Percentiles rank a stretch among this genome's conserved stretches.
phyloP scores from a whole-genome alignment of 1,140 invertebrate species.

The Tyrophagus putrescentiae region DNA sequence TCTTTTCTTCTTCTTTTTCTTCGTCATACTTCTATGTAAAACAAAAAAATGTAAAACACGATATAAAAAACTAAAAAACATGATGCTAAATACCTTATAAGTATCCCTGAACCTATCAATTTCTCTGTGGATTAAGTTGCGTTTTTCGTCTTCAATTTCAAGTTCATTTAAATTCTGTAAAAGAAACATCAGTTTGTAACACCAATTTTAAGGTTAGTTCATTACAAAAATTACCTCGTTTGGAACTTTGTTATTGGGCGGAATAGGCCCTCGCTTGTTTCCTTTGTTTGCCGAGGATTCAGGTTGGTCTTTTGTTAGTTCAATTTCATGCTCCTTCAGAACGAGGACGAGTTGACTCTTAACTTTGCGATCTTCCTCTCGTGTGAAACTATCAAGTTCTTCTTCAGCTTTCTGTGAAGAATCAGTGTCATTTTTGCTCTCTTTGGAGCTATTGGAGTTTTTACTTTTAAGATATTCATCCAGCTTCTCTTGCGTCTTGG shows the following conservation, averaged over 20 bases:
- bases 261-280: neutral
- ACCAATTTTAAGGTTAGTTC: neutral
- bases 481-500: constrained; percentile 82
- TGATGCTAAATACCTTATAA: constrained; percentile 61
- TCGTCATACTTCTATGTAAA: constrained; percentile 29
- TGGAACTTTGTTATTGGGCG: neutral
- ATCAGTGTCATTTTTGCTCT: constrained; percentile 30
- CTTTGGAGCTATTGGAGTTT: constrained; percentile 24
- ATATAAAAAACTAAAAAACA: neutral
- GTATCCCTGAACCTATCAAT: constrained; percentile 93
- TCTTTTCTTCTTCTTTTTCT: constrained; percentile 32
- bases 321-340: constrained; percentile 27
- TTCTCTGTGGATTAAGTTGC: constrained; percentile 75
- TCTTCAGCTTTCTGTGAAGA: constrained; percentile 42
- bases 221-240: constrained; percentile 6
- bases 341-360: constrained; percentile 24
- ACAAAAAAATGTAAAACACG: constrained; percentile 12
- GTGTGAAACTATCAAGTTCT: constrained; percentile 64
- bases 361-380: constrained; percentile 36
- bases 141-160: constrained; percentile 82
- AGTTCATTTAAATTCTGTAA: constrained; percentile 35
- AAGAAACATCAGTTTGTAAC: neutral
- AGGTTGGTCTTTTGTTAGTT: constrained; percentile 24
- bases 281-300: constrained; percentile 2
- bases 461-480: constrained; percentile 53